Evolutionary conservation across 2,113 vertebrate genomes (phyloP).

Genomic region (Melospiza melodia): DNA sequence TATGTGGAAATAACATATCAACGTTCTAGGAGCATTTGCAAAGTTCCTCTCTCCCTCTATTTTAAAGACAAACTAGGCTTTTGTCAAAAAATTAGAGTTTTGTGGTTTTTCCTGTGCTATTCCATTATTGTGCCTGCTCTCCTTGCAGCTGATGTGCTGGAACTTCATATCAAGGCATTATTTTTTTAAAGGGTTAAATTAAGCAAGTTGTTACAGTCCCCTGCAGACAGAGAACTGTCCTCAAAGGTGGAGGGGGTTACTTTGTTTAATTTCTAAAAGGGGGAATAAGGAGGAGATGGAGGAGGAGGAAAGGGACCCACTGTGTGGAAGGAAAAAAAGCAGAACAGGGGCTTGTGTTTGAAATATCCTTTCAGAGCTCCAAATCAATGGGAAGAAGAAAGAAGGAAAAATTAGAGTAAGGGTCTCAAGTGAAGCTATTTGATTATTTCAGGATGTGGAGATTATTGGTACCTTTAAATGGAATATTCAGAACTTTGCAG

Average conservation of each 20-base stretch:
- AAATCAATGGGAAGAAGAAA: background rate
- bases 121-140: background rate
- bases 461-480: background rate
- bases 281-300: background rate
- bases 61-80: background rate
- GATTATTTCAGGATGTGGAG: background rate
- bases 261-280: background rate
- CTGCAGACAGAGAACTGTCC: background rate
- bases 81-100: background rate
- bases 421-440: background rate
- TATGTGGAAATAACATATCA: background rate
- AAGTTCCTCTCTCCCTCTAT: background rate
- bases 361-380: constrained; percentile 10
- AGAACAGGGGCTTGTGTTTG: background rate
- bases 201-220: background rate
- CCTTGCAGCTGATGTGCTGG: background rate
- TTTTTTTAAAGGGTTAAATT: background rate
- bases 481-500: background rate
- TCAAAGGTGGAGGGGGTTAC: background rate
- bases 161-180: background rate
- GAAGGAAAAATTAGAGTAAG: background rate
- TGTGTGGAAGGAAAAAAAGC: background rate
- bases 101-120: background rate
- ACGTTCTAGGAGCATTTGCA: background rate
- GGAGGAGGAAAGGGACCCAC: background rate